Evolutionary conservation across 1,140 invertebrate species (phyloP).

Genomic region (Nomia melanderi): DNA sequence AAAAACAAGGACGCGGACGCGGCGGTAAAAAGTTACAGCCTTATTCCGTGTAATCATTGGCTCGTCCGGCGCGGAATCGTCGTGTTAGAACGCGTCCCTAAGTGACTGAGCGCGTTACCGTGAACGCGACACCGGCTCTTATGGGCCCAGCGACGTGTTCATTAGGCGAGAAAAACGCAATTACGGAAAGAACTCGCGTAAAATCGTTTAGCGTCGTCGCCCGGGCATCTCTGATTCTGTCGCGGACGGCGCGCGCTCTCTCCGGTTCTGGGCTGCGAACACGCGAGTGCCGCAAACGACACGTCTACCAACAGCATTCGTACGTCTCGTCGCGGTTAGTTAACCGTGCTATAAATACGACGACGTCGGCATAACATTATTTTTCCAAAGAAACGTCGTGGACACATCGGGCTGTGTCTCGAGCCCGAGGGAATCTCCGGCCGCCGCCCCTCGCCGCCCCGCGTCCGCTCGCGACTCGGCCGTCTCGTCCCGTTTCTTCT

Average conservation of each 20-base stretch:
- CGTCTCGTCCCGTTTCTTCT: too few relatives aligned
- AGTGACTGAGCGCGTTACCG: constrained; percentile 40
- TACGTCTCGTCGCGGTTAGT: constrained; percentile 62
- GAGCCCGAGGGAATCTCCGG: constrained; percentile 6
- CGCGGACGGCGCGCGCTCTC: constrained; percentile 4
- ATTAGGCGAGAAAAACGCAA: not conserved
- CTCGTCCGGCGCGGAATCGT: not conserved
- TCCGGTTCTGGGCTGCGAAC: not conserved
- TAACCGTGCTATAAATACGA: constrained; percentile 74
- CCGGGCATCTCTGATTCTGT: not conserved
- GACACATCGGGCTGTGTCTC: constrained; percentile 51
- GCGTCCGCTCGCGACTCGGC: not conserved
- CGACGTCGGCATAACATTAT: constrained; percentile 71
- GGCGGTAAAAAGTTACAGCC: too few relatives aligned
- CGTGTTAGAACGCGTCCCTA: constrained; percentile 1
- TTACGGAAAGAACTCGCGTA: constrained; percentile 5
- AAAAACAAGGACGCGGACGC: too few relatives aligned
- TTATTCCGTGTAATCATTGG: too few relatives aligned
- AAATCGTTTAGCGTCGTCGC: constrained; percentile 16
- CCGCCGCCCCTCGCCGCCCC: not conserved
- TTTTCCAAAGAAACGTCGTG: constrained; percentile 67
- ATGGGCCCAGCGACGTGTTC: constrained; percentile 11
- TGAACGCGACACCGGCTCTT: constrained; percentile 32
- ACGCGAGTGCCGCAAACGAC: constrained; percentile 32
- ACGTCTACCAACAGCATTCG: constrained; percentile 44